phyloP scores from a whole-genome alignment of 1,140 invertebrate genomes.

The Colletes gigas region DNA sequence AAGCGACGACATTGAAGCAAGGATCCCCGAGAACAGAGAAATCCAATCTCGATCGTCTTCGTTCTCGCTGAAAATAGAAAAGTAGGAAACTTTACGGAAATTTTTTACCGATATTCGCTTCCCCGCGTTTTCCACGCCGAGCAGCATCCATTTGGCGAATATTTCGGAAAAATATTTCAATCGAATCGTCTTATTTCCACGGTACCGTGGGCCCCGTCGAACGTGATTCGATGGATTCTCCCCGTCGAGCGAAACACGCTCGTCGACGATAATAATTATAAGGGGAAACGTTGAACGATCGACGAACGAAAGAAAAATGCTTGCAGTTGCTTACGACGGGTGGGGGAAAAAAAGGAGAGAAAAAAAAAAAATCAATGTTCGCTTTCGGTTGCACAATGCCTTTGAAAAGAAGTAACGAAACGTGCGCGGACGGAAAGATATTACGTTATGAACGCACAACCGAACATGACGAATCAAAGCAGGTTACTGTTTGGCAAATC shows the following conservation, averaged over 20 bases:
- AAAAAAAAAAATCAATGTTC: not conserved
- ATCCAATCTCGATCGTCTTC: not conserved
- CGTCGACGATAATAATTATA: too few relatives aligned
- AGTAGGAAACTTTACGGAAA: not conserved
- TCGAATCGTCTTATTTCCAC: too few relatives aligned
- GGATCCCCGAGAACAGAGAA: not conserved
- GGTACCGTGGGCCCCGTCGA: too few relatives aligned
- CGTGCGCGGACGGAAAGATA: not conserved
- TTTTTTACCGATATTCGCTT: not conserved
- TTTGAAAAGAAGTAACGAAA: conserved; percentile 1
- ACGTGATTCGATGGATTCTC: too few relatives aligned
- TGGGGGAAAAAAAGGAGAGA: too few relatives aligned
- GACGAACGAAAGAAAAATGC: not conserved
- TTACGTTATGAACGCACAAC: not conserved
- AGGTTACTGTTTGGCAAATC: not conserved
- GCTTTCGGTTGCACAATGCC: not conserved
- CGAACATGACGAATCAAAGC: not conserved
- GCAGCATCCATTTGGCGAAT: too few relatives aligned
- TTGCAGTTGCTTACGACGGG: not conserved
- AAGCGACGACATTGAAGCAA: not conserved
- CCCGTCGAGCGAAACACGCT: too few relatives aligned
- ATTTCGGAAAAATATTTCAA: too few relatives aligned
- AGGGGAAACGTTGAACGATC: not conserved
- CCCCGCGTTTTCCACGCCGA: not conserved
- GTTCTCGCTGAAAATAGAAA: not conserved